Base-by-base conservation (phyloP, 2,113 vertebrate species). In the Anarhynchus alexandrinus region DNA sequence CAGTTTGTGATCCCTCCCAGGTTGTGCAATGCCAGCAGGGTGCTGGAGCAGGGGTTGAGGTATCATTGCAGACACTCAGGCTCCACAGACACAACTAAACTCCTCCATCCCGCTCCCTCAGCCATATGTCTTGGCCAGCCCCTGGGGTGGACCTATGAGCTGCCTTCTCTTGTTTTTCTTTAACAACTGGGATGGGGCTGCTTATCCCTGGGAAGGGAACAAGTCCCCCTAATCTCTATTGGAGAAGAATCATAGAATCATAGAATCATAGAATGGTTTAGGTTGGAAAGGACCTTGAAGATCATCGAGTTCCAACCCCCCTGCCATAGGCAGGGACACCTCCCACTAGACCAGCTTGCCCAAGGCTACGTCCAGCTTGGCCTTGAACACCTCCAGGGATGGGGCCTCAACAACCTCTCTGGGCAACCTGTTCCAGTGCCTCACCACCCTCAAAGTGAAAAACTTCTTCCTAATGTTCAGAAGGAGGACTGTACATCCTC, bases 161-260 rank as follows among this genome's bases (percentile, higher is more conserved):
- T 32, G 21, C n/a, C 49, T 72, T 9, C 4, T 77, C 18, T 16
- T 57, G 5, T n/a, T 38, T 30, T 73, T 49, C 25, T 70, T 73
- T 25, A n/a, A 36, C 43, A 64, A 32, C 16, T 38, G 15, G 36
- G 34, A 52, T 65, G 36, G 27, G 27, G 11, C 6, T 69, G 12
- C 30, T 72, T 55, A 22, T 18, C 17, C 17, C 8, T 38, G 8
- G 20, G 9, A 10, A 55, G 6, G 5, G n/a, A 86, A 59, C 12
- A 76, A 83, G 13, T 1, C 4, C 2, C 1, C 7, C 7, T 64
- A 5, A 55, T 12, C 18, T 10, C 18, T 30, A 11, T 0, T 61
- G 36, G 21, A 61, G 13, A 34, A 74, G 32, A n/a, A n/a, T n/a
- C n/a, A n/a, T n/a, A n/a, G n/a, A n/a, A n/a, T n/a, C n/a, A n/a